Evolutionary conservation across 2,113 vertebrate genomes (phyloP).

Genomic region (Noturus placidus): DNA sequence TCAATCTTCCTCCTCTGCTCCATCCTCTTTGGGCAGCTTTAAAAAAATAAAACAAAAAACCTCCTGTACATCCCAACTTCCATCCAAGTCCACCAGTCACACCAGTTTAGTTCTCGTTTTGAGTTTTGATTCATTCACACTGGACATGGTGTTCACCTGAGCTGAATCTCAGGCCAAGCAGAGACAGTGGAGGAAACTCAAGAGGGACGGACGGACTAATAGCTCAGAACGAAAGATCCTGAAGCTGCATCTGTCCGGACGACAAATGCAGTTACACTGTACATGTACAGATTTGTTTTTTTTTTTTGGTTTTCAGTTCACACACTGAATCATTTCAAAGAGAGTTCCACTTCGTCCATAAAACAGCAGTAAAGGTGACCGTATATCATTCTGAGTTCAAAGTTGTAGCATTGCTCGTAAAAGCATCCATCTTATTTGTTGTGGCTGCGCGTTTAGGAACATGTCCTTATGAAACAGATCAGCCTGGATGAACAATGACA

Average conservation of each 20-base stretch:
- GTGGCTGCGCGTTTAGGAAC: neutral
- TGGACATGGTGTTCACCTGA: constrained; percentile 23
- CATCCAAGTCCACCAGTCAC: neutral
- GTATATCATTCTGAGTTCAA: neutral
- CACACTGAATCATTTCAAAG: neutral
- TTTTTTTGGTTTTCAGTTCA: neutral
- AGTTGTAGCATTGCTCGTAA: neutral
- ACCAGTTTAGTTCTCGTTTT: constrained; percentile 9
- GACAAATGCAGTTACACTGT: neutral
- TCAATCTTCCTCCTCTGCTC: constrained; percentile 77
- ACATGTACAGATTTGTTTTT: constrained; percentile 6
- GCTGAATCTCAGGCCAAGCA: constrained; percentile 13
- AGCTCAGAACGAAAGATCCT: neutral
- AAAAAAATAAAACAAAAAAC: constrained; percentile 56
- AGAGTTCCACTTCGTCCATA: neutral
- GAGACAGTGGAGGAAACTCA: neutral
- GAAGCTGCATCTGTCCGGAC: neutral
- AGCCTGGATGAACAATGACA: neutral
- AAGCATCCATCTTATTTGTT: neutral
- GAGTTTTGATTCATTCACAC: constrained; percentile 16
- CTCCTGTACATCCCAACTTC: neutral
- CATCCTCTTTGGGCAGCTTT: constrained; percentile 77
- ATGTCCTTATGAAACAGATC: neutral
- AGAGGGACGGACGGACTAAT: neutral
- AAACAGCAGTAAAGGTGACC: neutral